Evolutionary conservation across 1,140 invertebrate species (phyloP).

Genomic region (Bombus fervidus): DNA sequence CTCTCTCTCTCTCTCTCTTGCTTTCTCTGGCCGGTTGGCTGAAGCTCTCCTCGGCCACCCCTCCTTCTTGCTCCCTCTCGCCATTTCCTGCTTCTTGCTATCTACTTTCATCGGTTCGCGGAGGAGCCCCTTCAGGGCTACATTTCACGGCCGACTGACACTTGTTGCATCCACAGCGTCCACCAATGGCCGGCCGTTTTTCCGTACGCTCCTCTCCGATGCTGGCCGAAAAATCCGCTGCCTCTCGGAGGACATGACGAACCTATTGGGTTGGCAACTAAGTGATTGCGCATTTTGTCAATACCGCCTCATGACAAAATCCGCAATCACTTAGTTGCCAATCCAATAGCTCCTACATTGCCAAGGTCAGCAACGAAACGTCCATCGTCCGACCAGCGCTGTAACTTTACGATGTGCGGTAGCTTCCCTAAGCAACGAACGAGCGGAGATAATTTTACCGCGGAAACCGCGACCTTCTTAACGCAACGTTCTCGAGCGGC

Average conservation of each 20-base stretch:
- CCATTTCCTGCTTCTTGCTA: constrained; percentile 11
- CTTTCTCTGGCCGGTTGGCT: no score
- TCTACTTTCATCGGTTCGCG: neutral
- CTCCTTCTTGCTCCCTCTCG: neutral
- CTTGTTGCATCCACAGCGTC: constrained; percentile 64
- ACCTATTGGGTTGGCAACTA: neutral
- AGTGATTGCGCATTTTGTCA: no score
- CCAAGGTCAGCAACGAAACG: no score
- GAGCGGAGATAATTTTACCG: no score
- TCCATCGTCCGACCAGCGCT: no score
- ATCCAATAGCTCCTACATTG: neutral
- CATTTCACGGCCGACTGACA: constrained; percentile 67
- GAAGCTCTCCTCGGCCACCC: constrained; percentile 4
- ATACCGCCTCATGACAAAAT: no score
- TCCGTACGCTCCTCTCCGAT: neutral
- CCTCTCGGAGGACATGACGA: neutral
- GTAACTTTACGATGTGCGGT: no score
- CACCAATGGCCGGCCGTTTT: constrained; percentile 50
- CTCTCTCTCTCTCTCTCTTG: neutral
- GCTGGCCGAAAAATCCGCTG: neutral
- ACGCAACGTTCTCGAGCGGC: no score
- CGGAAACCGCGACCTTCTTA: no score
- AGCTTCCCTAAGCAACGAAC: no score
- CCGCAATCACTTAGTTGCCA: no score
- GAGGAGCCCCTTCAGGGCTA: constrained; percentile 5